phyloP scores from a whole-genome alignment of 2,888 invertebrate species.

The Caenorhabditis parvicauda region DNA sequence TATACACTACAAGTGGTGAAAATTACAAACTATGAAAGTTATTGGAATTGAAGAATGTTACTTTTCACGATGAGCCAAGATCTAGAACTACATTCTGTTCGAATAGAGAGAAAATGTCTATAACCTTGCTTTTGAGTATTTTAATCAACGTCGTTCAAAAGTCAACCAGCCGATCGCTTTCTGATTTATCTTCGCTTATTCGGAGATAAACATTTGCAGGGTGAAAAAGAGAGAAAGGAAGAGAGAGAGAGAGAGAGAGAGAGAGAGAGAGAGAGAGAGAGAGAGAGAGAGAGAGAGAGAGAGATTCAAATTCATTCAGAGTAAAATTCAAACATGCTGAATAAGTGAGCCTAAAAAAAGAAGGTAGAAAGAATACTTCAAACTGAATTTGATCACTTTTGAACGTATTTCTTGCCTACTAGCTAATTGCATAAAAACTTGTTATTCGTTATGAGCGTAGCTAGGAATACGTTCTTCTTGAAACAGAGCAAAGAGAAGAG shows the following conservation, averaged over 20 bases:
- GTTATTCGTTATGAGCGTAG: background rate
- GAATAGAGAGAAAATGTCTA: no score
- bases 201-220: no score
- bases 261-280: slow-evolving; percentile 1
- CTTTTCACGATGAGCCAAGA: no score
- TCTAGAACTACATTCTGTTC: no score
- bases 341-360: background rate
- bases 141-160: no score
- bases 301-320: background rate
- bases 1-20: no score
- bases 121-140: no score
- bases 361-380: slow-evolving; percentile 2
- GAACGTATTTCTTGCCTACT: background rate
- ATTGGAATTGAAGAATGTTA: no score
- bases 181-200: no score
- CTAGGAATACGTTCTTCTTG: no score
- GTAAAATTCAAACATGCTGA: background rate
- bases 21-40: no score
- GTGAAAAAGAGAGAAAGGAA: background rate
- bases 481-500: slow-evolving; percentile 2
- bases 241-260: slow-evolving; percentile 4
- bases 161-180: no score
- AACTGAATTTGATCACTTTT: background rate
- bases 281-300: slow-evolving; percentile 1
- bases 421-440: background rate